Base-by-base conservation (phyloP, 2,888 invertebrate genomes). In the Copidosoma aretas region DNA sequence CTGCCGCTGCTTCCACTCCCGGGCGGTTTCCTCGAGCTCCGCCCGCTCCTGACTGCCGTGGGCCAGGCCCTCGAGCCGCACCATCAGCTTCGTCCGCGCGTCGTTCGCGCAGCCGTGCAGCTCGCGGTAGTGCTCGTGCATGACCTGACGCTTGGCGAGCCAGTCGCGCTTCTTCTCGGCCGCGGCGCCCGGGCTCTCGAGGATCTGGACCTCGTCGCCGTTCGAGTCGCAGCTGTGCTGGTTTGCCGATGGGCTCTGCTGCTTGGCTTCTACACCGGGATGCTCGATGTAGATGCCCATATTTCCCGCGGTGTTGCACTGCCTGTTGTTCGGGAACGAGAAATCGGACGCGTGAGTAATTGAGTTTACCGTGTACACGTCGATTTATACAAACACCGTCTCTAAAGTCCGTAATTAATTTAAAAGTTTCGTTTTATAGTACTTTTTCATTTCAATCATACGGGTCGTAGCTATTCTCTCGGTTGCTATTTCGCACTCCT, bases 71-170 rank as follows among this genome's bases (percentile, higher is more conserved):
- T 71, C 5, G 53, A 54, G 10, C 68, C 64, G 56, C 15, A 52
- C 67, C 17, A 72, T 52, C 62, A 80, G 77, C 60, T 76, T 73
- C 1, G 71, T 69, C 0, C 77, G 72, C 1, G 78, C 70, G 15
- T 80, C 75, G 19, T 74, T 19, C 0, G 76, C 75, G 24, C 79
- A 79, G 46, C 71, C 68, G 1, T 75, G 74, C 5, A 80, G 56
- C 25, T 80, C 77, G 1, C 72, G 66, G 24, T 59, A 56, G 12
- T 32, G 60, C 14, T 68, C 60, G 24, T 64, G 54, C 22, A 68
- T 4, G 14, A 19, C 25, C 49, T 68, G 60, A 0, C 68, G 56
- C 57, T 3, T 32, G 8, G 4, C 32, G 4, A 32, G 8, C 32
- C 32, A 32, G 4, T 32, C 32, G 24, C 53, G 52, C 2, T 39